Evolutionary conservation across 2,888 invertebrate species (phyloP).

Genomic region (Uloborus plumipes): DNA sequence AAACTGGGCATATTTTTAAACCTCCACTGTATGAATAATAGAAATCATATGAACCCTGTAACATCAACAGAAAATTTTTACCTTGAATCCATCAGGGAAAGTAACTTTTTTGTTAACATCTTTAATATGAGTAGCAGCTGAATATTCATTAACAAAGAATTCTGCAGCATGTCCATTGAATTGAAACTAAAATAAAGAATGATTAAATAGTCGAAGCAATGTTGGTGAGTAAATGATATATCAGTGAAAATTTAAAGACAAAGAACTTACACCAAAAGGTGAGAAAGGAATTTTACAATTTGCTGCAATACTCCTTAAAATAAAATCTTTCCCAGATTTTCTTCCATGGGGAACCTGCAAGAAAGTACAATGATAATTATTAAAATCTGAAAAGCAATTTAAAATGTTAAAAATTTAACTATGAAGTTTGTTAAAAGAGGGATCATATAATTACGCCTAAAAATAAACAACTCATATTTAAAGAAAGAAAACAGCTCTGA

Average conservation of each 20-base stretch:
- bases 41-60: not conserved
- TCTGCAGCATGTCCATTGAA: conserved; percentile 43
- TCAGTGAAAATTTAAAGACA: not conserved
- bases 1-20: too few relatives aligned
- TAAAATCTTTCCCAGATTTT: conserved; percentile 47
- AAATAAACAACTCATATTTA: too few relatives aligned
- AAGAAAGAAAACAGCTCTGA: too few relatives aligned
- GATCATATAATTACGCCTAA: too few relatives aligned
- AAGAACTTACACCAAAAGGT: conserved; percentile 51
- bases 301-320: conserved; percentile 36
- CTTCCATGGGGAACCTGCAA: conserved; percentile 54
- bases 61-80: conserved; percentile 8
- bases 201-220: not conserved
- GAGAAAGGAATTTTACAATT: conserved; percentile 32
- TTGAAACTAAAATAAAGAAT: conserved; percentile 46
- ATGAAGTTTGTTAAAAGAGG: too few relatives aligned
- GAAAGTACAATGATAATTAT: not conserved
- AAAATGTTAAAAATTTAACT: too few relatives aligned
- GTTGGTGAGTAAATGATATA: too few relatives aligned
- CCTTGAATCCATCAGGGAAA: conserved; percentile 58
- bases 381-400: too few relatives aligned
- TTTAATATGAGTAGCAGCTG: conserved; percentile 29
- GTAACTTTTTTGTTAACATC: conserved; percentile 29
- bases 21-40: too few relatives aligned
- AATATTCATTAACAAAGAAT: conserved; percentile 38